These are phyloP conservation scores for Passer domesticus DNA, from an alignment of 2,113 vertebrate genomes.

Conservation along the genomic window DNA sequence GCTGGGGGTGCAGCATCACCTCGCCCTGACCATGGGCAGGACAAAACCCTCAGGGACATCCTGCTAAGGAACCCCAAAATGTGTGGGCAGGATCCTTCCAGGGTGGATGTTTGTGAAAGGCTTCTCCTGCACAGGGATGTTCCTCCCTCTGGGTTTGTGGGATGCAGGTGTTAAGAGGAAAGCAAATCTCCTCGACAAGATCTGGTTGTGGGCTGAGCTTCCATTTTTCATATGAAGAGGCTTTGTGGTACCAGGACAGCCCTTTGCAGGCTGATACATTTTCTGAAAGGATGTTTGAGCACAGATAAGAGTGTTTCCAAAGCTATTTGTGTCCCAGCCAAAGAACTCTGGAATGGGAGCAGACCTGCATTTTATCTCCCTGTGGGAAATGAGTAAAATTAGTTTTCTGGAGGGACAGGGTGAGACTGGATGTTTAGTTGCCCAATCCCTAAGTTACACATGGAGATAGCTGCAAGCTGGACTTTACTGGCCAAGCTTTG, in stretches of 20 bases:
- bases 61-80: neutral
- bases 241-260: neutral
- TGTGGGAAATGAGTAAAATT: constrained; percentile 50
- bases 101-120: neutral
- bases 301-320: constrained; percentile 41
- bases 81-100: neutral
- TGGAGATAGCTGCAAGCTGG: neutral
- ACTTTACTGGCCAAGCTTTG: neutral
- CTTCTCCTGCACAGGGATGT: neutral
- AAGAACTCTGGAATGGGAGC: constrained; percentile 10
- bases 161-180: neutral
- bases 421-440: neutral
- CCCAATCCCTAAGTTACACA: neutral
- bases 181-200: neutral
- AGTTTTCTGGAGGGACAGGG: constrained; percentile 42
- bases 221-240: neutral
- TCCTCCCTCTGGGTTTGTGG: neutral
- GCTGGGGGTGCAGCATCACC: neutral
- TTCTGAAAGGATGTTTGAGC: neutral
- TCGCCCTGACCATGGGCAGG: rapidly evolving
- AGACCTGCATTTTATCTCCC: constrained; percentile 55
- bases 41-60: neutral
- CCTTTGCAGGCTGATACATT: neutral
- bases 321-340: constrained; percentile 44
- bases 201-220: neutral